Base-by-base conservation (phyloP, 2,797 vertebrate genomes). In the Microctenopoma steveboyesi region DNA sequence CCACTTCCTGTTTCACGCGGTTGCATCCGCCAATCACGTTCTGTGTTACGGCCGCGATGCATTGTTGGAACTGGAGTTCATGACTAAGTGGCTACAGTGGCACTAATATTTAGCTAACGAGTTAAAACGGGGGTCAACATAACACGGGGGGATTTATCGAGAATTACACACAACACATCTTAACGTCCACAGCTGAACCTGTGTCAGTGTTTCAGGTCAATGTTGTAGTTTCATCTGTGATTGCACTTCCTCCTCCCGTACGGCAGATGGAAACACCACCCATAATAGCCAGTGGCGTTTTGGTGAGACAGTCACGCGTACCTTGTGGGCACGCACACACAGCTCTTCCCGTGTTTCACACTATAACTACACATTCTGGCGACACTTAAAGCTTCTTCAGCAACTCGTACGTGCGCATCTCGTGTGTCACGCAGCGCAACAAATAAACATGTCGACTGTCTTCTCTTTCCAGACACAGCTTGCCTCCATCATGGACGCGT, bases 401-500 rank as follows among this genome's bases (percentile, higher is more conserved):
- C 63, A 60, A 42, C 18, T 59, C 3, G 16, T 30, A 45, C 6
- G 49, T 2, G 62, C 49, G 27, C 2, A 0, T 58, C 42, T 45
- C 0, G 0, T 1, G 25, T 13, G 33, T 5, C 4, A 25, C 18
- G n/a, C 42, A 61, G 16, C 58, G 5, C 28, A 8, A 9, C 1
- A 5, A 2, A 1, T 15, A 25, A 88, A 56, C 76, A 90, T 93
- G 93, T 90, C 93, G 79, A 67, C 91, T 39, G 78, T 80, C 27
- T 91, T 91, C 55, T 92, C 90, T 13, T 93, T 95, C 63, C 92
- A 94, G 72, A 71, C 88, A 1, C 94, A 93, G 81, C 90, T 95
- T 65, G 86, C 87, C 59, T 90, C 91, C 78, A 90, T 94, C 75
- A 94, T 94, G 92, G 93, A 94, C 64, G 90, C 90, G 27, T 57